Evolutionary conservation across 1,140 invertebrate species (phyloP).

Genomic region (Drosophila malerkotliana): DNA sequence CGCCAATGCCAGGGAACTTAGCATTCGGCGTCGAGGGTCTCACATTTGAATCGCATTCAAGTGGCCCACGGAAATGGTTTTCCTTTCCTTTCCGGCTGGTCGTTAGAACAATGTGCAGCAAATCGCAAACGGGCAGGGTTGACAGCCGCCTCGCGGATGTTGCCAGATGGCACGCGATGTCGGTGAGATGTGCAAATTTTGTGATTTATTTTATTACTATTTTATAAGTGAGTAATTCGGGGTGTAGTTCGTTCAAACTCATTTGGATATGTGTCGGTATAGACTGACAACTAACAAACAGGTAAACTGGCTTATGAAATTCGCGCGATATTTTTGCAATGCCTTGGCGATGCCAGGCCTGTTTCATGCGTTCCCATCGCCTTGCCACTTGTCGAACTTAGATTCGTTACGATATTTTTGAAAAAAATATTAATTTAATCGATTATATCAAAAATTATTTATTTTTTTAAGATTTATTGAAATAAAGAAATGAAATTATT

Average conservation of each 20-base stretch:
- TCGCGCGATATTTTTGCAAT: slow-evolving; percentile 38
- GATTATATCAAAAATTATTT: no score
- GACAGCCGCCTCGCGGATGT: slow-evolving; percentile 34
- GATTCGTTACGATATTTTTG: no score
- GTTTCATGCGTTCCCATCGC: not conserved
- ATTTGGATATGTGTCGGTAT: not conserved
- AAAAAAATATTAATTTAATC: no score
- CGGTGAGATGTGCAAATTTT: not conserved
- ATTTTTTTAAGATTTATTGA: no score
- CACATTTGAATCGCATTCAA: slow-evolving; percentile 34
- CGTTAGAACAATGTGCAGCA: slow-evolving; percentile 46
- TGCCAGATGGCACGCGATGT: slow-evolving; percentile 22
- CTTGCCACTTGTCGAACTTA: not conserved
- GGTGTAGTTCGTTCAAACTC: not conserved
- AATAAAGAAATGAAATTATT: no score
- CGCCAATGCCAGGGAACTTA: slow-evolving; percentile 50
- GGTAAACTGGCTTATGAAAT: slow-evolving; percentile 25
- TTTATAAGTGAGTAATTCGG: no score
- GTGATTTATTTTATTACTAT: not conserved
- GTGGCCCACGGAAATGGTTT: slow-evolving; percentile 32
- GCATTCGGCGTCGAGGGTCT: slow-evolving; percentile 44
- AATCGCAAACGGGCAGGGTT: slow-evolving; percentile 43
- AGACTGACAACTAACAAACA: not conserved
- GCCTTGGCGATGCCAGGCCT: slow-evolving; percentile 8
- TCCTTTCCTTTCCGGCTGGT: slow-evolving; percentile 29